phyloP scores from a whole-genome alignment of 2,888 invertebrate species.

The Apotomis turbidana region DNA sequence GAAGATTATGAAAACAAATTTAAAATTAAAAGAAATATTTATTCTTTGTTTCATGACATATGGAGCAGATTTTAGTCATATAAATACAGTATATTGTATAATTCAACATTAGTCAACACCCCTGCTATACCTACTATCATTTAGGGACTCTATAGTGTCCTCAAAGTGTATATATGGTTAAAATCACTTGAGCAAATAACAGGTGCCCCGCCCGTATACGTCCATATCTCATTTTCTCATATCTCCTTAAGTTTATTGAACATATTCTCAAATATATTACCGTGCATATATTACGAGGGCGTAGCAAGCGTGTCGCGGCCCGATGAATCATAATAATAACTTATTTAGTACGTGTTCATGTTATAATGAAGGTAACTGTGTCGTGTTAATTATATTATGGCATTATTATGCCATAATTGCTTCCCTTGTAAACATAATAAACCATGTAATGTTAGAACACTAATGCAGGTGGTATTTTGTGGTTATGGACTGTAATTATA shows the following conservation, averaged over 20 bases:
- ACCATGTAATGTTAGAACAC: not conserved
- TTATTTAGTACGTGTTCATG: conserved; percentile 31
- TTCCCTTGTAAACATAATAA: not conserved
- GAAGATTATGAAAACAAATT: too few species aligned
- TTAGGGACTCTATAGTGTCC: too few species aligned
- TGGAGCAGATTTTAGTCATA: too few species aligned
- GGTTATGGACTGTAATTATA: not conserved
- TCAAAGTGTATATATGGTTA: too few species aligned
- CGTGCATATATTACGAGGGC: conserved; percentile 5
- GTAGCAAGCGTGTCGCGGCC: conserved; percentile 12
- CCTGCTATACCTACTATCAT: too few species aligned
- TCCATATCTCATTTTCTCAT: not conserved
- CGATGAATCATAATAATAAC: conserved; percentile 29
- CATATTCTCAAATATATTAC: conserved; percentile 39
- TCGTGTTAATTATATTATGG: conserved; percentile 13
- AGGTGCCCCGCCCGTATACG: not conserved
- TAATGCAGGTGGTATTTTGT: not conserved
- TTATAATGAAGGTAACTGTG: conserved; percentile 26
- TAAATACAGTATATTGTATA: too few species aligned
- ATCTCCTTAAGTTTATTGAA: conserved; percentile 7
- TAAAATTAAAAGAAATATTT: too few species aligned
- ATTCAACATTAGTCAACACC: too few species aligned
- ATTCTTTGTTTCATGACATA: too few species aligned
- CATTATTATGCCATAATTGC: conserved; percentile 22
- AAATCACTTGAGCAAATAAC: not conserved